These are phyloP conservation scores for Phrynocephalus vlangalii DNA, from an alignment of 2,797 vertebrate species.

Conservation along the genomic window DNA sequence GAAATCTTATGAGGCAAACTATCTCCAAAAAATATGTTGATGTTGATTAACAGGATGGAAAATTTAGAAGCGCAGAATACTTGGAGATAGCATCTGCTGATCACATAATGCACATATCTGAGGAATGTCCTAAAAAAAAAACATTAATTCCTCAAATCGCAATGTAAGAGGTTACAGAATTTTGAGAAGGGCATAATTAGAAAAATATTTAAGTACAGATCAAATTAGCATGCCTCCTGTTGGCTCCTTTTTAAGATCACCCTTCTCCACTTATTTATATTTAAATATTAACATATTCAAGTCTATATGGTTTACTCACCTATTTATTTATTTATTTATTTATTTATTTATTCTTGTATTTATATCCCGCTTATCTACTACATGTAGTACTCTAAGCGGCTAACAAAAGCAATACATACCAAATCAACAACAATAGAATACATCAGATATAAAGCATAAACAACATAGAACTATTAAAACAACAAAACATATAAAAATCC, in stretches of 20 bases:
- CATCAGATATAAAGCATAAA: no score
- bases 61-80: background rate
- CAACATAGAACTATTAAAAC: no score
- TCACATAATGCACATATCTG: constrained; percentile 48
- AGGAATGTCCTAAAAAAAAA: background rate
- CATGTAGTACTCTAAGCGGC: no score
- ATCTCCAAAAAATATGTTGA: background rate
- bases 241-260: background rate
- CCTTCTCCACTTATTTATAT: background rate
- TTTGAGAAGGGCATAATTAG: background rate
- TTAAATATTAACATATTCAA: background rate
- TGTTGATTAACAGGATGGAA: background rate
- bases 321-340: no score
- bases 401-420: no score
- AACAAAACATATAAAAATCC: no score
- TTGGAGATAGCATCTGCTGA: constrained; percentile 45
- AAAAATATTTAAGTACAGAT: background rate
- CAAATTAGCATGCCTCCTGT: background rate
- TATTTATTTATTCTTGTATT: no score
- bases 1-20: background rate
- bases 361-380: no score
- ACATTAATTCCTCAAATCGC: background rate
- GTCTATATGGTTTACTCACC: background rate
- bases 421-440: no score
- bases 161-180: background rate